Evolutionary conservation across 2,797 vertebrate genomes (phyloP).

Genomic region (Pempheris klunzingeri): DNA sequence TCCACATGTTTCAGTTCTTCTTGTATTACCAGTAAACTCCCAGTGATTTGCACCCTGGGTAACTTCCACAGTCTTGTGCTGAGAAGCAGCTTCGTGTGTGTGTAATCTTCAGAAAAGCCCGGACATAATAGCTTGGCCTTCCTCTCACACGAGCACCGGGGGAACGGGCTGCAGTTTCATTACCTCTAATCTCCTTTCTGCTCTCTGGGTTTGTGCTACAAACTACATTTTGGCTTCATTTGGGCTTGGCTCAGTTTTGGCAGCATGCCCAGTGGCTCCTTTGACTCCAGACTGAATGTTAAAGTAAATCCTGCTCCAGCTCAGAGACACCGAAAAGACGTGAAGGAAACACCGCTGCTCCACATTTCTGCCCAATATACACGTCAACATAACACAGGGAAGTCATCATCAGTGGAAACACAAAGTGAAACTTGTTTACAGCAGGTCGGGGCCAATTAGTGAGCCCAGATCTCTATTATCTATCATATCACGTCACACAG

Average conservation of each 20-base stretch:
- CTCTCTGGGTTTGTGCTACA: neutral
- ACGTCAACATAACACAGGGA: too few relatives aligned
- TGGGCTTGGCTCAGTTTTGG: neutral
- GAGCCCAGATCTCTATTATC: too few relatives aligned
- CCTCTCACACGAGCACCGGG: neutral
- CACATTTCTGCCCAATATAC: too few relatives aligned
- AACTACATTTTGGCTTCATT: neutral
- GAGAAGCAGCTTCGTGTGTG: neutral
- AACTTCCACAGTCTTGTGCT: neutral
- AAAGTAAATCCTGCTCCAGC: too few relatives aligned
- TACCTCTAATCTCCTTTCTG: neutral
- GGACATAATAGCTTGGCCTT: neutral
- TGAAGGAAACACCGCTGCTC: too few relatives aligned
- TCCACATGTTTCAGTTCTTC: neutral
- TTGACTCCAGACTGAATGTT: too few relatives aligned
- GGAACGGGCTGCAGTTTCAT: neutral
- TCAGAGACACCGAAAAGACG: too few relatives aligned
- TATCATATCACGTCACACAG: too few relatives aligned
- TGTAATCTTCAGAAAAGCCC: neutral
- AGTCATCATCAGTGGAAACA: too few relatives aligned
- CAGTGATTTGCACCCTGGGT: neutral
- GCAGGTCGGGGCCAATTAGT: too few relatives aligned
- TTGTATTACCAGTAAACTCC: neutral
- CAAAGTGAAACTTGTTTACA: too few relatives aligned
- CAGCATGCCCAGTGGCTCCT: neutral